phyloP scores from a whole-genome alignment of 2,113 vertebrate genomes.

The Cinclus mexicanus region DNA sequence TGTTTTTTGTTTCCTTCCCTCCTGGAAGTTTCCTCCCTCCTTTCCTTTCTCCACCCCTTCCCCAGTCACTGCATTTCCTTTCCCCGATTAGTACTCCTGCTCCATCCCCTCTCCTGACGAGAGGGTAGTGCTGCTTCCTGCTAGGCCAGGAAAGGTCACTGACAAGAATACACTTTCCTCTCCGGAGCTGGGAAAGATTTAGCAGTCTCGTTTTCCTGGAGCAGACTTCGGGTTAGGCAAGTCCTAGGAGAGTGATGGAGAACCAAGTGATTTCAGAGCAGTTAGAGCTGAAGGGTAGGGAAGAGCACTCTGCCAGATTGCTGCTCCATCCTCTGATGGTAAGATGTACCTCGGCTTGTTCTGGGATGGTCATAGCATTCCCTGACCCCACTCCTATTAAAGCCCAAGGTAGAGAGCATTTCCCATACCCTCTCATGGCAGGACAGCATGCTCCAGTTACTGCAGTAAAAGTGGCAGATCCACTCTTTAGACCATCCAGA shows the following conservation, averaged over 20 bases:
- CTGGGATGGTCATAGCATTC: not conserved
- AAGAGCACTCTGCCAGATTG: not conserved
- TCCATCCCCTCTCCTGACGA: not conserved
- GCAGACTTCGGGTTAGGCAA: not conserved
- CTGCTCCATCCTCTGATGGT: not conserved
- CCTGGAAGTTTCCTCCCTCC: slow-evolving; percentile 59
- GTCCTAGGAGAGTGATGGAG: not conserved
- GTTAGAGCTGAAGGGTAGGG: not conserved
- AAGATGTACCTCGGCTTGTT: not conserved
- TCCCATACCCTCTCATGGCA: not conserved
- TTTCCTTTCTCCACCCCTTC: slow-evolving; percentile 45
- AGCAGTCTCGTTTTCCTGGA: not conserved
- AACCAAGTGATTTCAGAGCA: not conserved
- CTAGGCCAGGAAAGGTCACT: slow-evolving; percentile 11
- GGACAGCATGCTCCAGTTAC: not conserved
- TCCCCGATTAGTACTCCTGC: not conserved
- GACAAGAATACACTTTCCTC: not conserved
- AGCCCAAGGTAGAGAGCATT: not conserved
- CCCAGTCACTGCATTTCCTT: not conserved
- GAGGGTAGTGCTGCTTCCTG: not conserved
- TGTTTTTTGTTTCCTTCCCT: slow-evolving; percentile 2
- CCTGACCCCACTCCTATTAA: not conserved
- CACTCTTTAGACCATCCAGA: not conserved
- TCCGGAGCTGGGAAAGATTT: not conserved
- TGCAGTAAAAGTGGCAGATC: not conserved